Evolutionary conservation across 1,140 invertebrate genomes (phyloP).

Genomic region (Drosophila sp.): DNA sequence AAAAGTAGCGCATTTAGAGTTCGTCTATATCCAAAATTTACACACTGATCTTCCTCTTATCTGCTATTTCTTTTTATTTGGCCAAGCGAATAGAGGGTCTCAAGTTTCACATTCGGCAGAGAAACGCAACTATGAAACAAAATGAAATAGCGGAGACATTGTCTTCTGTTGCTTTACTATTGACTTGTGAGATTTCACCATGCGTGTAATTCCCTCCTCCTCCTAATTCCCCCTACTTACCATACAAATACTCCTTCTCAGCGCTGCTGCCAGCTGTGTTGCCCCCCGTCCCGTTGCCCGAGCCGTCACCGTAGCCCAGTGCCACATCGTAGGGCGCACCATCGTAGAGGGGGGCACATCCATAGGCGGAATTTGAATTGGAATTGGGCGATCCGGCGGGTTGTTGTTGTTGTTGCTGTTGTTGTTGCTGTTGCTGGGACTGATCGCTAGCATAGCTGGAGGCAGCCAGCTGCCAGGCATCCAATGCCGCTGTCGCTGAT

Average conservation of each 20-base stretch:
- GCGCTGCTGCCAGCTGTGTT: constrained; percentile 33
- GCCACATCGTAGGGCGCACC: constrained; percentile 78
- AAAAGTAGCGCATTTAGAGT: constrained; percentile 11
- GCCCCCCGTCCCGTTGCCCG: constrained; percentile 19
- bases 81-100: constrained; percentile 22
- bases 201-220: constrained; percentile 61
- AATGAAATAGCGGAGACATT: constrained; percentile 30
- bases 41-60: constrained; percentile 21
- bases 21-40: neutral
- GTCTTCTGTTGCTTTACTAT: constrained; percentile 63
- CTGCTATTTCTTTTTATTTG: constrained; percentile 16
- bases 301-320: constrained; percentile 49
- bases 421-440: constrained; percentile 55
- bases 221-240: constrained; percentile 50
- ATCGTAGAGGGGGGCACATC: constrained; percentile 69
- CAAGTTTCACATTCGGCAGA: constrained; percentile 68
- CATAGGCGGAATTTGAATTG: constrained; percentile 76
- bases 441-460: constrained; percentile 56
- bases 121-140: constrained; percentile 51
- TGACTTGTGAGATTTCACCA: constrained; percentile 80
- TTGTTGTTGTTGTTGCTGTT: constrained; percentile 61
- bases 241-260: constrained; percentile 84
- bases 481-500: constrained; percentile 26
- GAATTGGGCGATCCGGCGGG: constrained; percentile 73
- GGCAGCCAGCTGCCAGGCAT: constrained; percentile 56